phyloP scores from a whole-genome alignment of 2,888 invertebrate species.

The Drosophila pseudotalamancana region DNA sequence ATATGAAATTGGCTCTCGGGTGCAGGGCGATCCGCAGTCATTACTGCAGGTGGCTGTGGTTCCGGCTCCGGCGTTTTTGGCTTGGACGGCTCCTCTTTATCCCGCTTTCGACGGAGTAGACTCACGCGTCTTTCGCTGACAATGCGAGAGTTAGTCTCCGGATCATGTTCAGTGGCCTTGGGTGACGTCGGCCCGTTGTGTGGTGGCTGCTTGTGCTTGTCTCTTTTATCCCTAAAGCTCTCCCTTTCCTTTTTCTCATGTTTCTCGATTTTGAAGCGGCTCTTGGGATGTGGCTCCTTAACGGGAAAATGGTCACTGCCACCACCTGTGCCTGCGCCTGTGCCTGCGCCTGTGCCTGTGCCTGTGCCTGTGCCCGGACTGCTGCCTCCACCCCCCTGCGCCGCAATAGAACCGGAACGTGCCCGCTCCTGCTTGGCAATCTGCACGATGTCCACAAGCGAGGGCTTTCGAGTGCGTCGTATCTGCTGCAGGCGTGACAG shows the following conservation, averaged over 20 bases:
- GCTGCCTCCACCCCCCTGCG: conserved; percentile 37
- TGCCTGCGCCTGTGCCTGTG: conserved; percentile 28
- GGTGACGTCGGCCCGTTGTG: conserved; percentile 45
- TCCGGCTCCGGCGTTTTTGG: conserved; percentile 43
- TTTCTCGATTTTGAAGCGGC: conserved; percentile 79
- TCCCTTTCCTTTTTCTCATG: conserved; percentile 55
- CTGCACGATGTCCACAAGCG: conserved; percentile 83
- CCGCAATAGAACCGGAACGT: conserved; percentile 57
- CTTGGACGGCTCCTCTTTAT: conserved; percentile 53
- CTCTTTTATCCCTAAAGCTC: conserved; percentile 56
- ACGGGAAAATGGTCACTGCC: conserved; percentile 37
- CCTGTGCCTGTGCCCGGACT: conserved; percentile 26
- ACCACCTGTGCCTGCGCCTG: neutral
- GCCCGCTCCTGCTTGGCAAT: conserved; percentile 80
- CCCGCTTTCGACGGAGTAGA: conserved; percentile 73
- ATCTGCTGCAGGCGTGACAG: conserved; percentile 79
- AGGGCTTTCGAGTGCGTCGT: conserved; percentile 81
- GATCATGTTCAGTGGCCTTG: conserved; percentile 76
- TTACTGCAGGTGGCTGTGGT: conserved; percentile 13
- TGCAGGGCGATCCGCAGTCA: conserved; percentile 19
- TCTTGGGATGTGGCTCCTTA: conserved; percentile 76
- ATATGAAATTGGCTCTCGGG: conserved; percentile 81
- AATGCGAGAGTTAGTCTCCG: conserved; percentile 80
- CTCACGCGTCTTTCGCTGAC: conserved; percentile 82
- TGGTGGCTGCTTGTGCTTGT: conserved; percentile 51